These are phyloP conservation scores for Scomber colias DNA, from an alignment of 2,113 vertebrate species.

Conservation along the genomic window DNA sequence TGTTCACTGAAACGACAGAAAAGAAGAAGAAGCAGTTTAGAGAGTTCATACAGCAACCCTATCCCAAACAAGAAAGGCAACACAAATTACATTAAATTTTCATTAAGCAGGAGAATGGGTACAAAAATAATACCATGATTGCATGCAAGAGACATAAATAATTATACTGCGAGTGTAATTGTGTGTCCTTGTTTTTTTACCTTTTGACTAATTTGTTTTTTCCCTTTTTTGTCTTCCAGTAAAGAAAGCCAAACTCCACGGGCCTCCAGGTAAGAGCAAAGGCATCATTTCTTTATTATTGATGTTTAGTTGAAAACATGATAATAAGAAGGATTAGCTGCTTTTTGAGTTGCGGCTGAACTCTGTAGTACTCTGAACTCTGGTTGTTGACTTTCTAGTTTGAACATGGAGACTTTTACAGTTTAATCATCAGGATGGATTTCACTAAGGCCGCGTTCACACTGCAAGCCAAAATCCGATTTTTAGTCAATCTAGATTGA, in stretches of 20 bases:
- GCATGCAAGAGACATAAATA: not conserved
- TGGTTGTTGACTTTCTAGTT: too few species aligned
- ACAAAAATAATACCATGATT: not conserved
- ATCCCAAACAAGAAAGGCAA: not conserved
- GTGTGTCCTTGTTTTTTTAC: not conserved
- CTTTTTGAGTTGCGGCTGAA: not conserved
- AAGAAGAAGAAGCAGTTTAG: not conserved
- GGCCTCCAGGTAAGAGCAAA: slow-evolving; percentile 83
- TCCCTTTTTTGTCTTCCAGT: slow-evolving; percentile 77
- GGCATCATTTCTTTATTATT: not conserved
- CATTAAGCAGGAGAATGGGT: not conserved
- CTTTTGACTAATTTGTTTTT: slow-evolving; percentile 19
- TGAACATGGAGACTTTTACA: too few species aligned
- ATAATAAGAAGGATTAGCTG: not conserved
- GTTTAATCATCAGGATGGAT: too few species aligned
- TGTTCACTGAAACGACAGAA: not conserved
- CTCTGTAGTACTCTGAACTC: not conserved
- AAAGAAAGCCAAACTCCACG: slow-evolving; percentile 86
- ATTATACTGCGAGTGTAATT: not conserved
- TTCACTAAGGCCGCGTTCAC: too few species aligned
- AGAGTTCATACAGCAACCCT: not conserved
- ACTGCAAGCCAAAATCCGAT: too few species aligned
- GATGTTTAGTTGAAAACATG: not conserved
- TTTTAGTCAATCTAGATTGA: too few species aligned
- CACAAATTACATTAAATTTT: not conserved